These are phyloP conservation scores for Piscicola geometra DNA, from an alignment of 2,888 invertebrate genomes.

Conservation along the genomic window DNA sequence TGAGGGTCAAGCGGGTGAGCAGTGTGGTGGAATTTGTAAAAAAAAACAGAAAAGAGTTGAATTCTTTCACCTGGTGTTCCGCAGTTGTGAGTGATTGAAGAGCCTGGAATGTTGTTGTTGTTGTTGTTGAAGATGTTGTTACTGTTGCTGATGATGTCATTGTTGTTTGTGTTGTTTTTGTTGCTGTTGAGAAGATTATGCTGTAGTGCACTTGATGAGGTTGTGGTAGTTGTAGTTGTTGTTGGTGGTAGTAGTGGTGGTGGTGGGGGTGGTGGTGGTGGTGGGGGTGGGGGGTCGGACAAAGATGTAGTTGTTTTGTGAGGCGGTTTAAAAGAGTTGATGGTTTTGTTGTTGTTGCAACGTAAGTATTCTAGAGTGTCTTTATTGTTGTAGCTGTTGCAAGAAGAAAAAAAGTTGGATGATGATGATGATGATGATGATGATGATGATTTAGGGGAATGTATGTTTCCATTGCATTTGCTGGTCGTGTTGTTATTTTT, in stretches of 20 bases:
- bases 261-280: neutral
- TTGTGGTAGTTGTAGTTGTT: neutral
- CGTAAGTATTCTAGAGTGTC: too few relatives aligned
- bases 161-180: neutral
- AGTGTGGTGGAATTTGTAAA: too few relatives aligned
- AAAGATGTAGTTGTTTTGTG: neutral
- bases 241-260: neutral
- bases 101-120: neutral
- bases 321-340: neutral
- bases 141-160: neutral
- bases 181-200: neutral
- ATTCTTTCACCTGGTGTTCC: conserved; percentile 4
- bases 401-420: neutral
- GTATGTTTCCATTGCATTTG: neutral
- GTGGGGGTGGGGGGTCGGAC: neutral
- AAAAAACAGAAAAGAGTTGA: too few relatives aligned
- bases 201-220: neutral
- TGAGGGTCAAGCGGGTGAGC: too few relatives aligned
- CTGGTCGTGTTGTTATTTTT: neutral
- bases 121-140: neutral
- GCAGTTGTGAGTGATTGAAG: neutral
- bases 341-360: neutral
- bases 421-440: conserved; percentile 17
- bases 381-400: too few relatives aligned
- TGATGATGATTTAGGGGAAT: conserved; percentile 1